Evolutionary conservation across 2,113 vertebrate genomes (phyloP).

Genomic region (Heterotilapia buettikoferi): DNA sequence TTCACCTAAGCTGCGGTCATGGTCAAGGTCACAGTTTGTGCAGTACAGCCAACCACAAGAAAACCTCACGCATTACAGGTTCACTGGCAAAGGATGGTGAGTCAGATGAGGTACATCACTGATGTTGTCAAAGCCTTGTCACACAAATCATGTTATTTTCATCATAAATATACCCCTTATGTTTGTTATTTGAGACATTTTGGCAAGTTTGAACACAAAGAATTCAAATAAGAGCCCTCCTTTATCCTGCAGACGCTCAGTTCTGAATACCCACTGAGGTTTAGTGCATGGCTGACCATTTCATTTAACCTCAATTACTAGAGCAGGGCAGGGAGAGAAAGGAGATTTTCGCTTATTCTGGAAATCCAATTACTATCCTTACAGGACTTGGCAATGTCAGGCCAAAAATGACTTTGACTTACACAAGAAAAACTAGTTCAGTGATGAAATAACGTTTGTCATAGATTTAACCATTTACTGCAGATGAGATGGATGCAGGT

Average conservation of each 20-base stretch:
- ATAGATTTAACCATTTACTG: constrained; percentile 27
- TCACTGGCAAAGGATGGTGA: not conserved
- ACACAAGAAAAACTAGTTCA: constrained; percentile 43
- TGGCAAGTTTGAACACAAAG: not conserved
- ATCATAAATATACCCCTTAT: not conserved
- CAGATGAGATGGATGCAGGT: constrained; percentile 1
- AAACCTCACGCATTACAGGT: not conserved
- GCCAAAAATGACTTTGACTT: constrained; percentile 47
- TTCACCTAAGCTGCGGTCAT: not conserved
- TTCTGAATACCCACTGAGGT: constrained; percentile 41
- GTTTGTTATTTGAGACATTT: not conserved
- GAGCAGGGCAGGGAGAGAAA: constrained; percentile 43
- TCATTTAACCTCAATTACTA: constrained; percentile 69
- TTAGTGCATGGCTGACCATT: constrained; percentile 59
- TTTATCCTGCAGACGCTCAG: constrained; percentile 4
- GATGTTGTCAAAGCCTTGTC: not conserved
- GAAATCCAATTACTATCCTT: constrained; percentile 68
- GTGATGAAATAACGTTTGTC: constrained; percentile 16
- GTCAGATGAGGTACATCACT: not conserved
- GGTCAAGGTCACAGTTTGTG: not conserved
- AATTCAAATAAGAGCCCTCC: constrained; percentile 1
- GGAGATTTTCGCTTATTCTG: constrained; percentile 54
- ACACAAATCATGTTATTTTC: not conserved
- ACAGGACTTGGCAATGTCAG: constrained; percentile 56
- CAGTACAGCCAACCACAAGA: not conserved